A percentile compares a stretch with the other conserved stretches of the same genome.
These are phyloP conservation scores for Dryocosmus kuriphilus DNA, from an alignment of 2,888 invertebrate genomes.

Conservation along the genomic window DNA sequence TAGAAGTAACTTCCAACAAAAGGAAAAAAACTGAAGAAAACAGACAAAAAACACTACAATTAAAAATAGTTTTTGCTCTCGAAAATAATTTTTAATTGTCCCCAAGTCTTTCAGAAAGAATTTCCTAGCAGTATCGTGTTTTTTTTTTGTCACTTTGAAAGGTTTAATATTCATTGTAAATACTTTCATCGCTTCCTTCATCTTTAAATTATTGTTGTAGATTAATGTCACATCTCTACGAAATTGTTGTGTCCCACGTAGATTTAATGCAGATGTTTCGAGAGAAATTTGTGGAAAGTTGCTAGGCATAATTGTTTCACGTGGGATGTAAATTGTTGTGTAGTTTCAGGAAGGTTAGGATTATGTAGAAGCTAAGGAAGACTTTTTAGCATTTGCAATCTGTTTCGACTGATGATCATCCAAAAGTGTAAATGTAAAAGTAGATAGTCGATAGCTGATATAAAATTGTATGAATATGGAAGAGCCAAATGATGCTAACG, in stretches of 20 bases:
- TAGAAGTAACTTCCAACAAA: background rate
- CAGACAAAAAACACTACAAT: background rate
- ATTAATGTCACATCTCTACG: background rate
- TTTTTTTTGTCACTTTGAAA: background rate
- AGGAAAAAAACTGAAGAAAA: background rate
- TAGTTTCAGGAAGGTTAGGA: constrained; percentile 9
- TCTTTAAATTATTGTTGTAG: constrained; percentile 21
- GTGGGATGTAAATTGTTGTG: constrained; percentile 37
- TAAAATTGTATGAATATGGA: constrained; percentile 20
- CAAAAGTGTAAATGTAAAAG: constrained; percentile 25
- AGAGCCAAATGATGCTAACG: constrained; percentile 35
- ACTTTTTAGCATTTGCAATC: constrained; percentile 19
- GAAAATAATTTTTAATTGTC: background rate
- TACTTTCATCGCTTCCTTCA: background rate
- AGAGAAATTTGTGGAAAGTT: constrained; percentile 24
- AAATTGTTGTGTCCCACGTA: background rate
- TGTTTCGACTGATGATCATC: constrained; percentile 35
- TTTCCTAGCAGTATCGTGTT: background rate
- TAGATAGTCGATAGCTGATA: constrained; percentile 32
- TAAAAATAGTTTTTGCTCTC: background rate
- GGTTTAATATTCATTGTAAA: background rate
- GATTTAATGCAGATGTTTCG: background rate
- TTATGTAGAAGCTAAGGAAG: background rate
- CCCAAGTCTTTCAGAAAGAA: background rate
- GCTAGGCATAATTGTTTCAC: constrained; percentile 24